A percentile compares a stretch with the other conserved stretches of the same genome.
Conservation (phyloP, 1,140 invertebrate species). For the Cephus cinctus region DNA sequence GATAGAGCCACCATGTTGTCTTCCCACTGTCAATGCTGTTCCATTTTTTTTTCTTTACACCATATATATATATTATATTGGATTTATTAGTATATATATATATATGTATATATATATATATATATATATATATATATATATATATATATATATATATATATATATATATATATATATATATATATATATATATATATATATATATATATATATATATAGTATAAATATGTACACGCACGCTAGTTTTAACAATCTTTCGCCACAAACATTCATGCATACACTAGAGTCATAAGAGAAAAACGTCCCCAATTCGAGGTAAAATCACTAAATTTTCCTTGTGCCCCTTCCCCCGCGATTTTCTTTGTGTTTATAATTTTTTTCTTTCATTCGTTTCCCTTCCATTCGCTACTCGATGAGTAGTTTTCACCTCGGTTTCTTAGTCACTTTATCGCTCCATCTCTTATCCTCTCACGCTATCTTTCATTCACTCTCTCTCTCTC, state of each 20-base stretch:
- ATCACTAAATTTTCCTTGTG: neutral
- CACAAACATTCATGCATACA: conserved; percentile 1
- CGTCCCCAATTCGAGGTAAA: neutral
- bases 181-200: conserved; percentile 29
- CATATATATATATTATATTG: conserved; percentile 45
- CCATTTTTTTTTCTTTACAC: conserved; percentile 38
- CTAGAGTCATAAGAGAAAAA: neutral
- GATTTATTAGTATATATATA: conserved; percentile 39
- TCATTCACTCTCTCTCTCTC: no score
- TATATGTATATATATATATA: neutral
- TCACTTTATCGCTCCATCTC: no score
- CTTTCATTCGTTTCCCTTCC: conserved; percentile 6
- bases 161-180: neutral
- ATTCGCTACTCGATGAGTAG: no score
- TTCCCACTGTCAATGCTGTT: conserved; percentile 36
- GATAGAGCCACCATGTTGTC: conserved; percentile 50
- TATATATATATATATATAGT: conserved; percentile 38
- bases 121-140: neutral
- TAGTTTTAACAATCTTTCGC: conserved; percentile 41
- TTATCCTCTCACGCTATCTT: no score
- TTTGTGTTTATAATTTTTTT: no score
- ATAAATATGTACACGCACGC: conserved; percentile 52
- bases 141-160: neutral
- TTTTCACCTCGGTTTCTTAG: no score
- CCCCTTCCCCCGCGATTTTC: conserved; percentile 30